These are phyloP conservation scores for Apis dorsata DNA, from an alignment of 1,140 invertebrate genomes.

Conservation along the genomic window DNA sequence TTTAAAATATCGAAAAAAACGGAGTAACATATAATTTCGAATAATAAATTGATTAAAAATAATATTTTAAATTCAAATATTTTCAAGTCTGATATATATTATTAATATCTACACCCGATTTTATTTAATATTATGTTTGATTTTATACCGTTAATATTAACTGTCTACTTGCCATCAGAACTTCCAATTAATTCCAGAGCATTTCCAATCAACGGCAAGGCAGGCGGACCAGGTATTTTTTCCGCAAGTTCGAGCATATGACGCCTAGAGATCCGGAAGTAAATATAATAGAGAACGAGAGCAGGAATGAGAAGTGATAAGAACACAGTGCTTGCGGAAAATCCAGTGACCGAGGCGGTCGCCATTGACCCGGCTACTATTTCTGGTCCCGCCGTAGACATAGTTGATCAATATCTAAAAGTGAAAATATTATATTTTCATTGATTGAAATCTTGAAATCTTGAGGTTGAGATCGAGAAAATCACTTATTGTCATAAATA, in stretches of 20 bases:
- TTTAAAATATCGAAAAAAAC: too few species aligned
- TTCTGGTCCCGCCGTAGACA: conserved; percentile 77
- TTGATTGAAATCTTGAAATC: neutral
- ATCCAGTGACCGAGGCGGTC: conserved; percentile 70
- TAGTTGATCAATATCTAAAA: conserved; percentile 51
- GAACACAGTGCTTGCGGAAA: conserved; percentile 83
- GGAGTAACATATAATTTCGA: too few species aligned
- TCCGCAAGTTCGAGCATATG: conserved; percentile 86
- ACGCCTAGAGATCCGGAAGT: conserved; percentile 86
- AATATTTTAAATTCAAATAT: too few species aligned
- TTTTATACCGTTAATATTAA: neutral
- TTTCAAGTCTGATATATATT: neutral
- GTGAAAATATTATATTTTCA: neutral
- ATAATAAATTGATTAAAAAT: too few species aligned
- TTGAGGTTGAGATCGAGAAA: neutral
- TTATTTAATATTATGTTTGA: too few species aligned
- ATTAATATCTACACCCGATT: too few species aligned
- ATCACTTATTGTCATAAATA: neutral
- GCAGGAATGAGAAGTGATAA: conserved; percentile 86
- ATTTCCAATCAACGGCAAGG: conserved; percentile 86
- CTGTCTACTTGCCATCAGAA: conserved; percentile 80
- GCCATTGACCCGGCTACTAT: conserved; percentile 73
- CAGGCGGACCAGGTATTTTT: conserved; percentile 85
- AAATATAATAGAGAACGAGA: conserved; percentile 84
- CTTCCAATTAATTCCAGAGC: conserved; percentile 86